Evolutionary conservation across 1,140 invertebrate species (phyloP).

Genomic region (Laupala kohalensis): DNA sequence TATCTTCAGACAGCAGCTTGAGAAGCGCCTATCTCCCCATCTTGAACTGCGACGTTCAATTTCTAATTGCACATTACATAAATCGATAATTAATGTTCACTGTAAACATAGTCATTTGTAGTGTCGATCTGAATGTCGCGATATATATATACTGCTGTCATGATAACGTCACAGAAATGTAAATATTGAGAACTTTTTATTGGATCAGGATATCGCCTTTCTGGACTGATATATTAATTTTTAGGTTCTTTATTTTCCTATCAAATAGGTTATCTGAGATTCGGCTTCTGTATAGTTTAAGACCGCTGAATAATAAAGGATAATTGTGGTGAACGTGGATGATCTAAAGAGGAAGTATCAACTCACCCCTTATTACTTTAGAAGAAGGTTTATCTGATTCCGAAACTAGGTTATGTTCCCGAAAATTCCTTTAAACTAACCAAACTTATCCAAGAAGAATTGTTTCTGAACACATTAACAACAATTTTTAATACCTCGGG

Average conservation of each 20-base stretch:
- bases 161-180: background rate
- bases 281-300: background rate
- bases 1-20: background rate
- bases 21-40: background rate
- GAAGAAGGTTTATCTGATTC: too few species aligned
- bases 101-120: background rate
- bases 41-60: background rate
- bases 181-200: background rate
- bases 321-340: background rate
- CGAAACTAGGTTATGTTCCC: background rate
- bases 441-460: too few species aligned
- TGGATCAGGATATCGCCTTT: background rate
- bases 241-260: background rate
- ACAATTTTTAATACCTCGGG: too few species aligned
- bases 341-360: background rate
- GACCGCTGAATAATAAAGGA: background rate
- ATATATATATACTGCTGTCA: background rate
- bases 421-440: too few species aligned
- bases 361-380: too few species aligned
- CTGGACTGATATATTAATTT: background rate
- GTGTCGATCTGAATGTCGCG: background rate
- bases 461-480: too few species aligned
- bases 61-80: background rate
- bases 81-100: background rate
- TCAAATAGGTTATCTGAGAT: background rate